Evolutionary conservation across 2,888 invertebrate species (phyloP).

Genomic region (Caprella mutica): DNA sequence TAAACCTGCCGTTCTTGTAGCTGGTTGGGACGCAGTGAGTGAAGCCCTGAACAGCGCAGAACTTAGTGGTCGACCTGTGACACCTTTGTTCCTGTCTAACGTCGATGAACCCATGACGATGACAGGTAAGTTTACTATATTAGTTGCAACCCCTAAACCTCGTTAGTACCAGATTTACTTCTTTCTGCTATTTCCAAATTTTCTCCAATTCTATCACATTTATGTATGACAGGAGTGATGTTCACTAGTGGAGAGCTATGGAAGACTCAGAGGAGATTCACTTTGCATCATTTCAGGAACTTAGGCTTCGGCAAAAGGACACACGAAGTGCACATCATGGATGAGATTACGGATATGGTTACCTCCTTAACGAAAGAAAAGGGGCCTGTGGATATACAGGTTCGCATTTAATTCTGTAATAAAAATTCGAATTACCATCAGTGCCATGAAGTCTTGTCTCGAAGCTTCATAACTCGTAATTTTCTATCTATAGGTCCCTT

Average conservation of each 20-base stretch:
- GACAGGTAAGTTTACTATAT: too few relatives aligned
- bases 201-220: too few relatives aligned
- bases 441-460: too few relatives aligned
- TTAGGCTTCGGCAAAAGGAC: background rate
- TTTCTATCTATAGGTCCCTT: too few relatives aligned
- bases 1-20: background rate
- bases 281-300: background rate
- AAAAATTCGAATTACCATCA: too few relatives aligned
- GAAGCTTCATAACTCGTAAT: too few relatives aligned
- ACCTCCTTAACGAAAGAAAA: background rate
- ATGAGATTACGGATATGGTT: background rate
- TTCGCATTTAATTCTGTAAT: background rate
- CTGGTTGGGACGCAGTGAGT: constrained; percentile 6
- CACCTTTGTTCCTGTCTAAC: too few relatives aligned
- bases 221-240: constrained; percentile 4
- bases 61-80: background rate
- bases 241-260: constrained; percentile 1
- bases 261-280: constrained; percentile 4
- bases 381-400: background rate
- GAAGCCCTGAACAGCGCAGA: constrained; percentile 6
- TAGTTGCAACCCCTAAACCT: too few relatives aligned
- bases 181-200: too few relatives aligned
- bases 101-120: too few relatives aligned
- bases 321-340: background rate
- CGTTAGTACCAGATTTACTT: too few relatives aligned